Evolutionary conservation across 1,140 invertebrate genomes (phyloP), one percentile per base, ranked within the genome.

Genomic region (Panagrolaimus sp.): DNA sequence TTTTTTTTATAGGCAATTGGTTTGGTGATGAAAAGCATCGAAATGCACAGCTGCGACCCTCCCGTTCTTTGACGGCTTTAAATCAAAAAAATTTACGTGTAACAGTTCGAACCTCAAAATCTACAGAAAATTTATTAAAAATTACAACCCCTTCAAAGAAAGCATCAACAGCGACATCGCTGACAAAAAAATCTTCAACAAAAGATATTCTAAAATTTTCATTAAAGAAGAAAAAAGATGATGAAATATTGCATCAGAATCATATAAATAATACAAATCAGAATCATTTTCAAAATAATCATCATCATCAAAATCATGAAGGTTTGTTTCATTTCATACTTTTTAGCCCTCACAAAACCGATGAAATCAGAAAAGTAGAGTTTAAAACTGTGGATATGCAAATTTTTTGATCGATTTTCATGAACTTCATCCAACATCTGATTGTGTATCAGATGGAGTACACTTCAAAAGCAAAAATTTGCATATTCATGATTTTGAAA

Each of bases 71-170:
- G n/a, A 78, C 81, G 28, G 71, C 74, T 28, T 74, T 81, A 21
- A 81, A 82, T 68, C 80, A 83, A 65, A 79, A 78, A 69, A 71
- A 74, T 65, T 63, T 74, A 43, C 46, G 66, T 15, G 70, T 81
- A 21, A 58, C 21, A n/a, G 82, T 80, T 14, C 55, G 75, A 26
- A 52, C 76, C 21, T 83, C 79, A 28, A 81, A 78, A 47, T 77
- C 73, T 17, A 75, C 81, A 4, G 79, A 81, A 55, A 81, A 81
- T 71, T 70, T 81, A 24, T 71, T 81, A 38, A 64, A 67, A 47
- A 73, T 80, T 21, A 64, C 14, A 24, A 8, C 32, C 12, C 58
- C 26, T 28, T 21, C 6, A 44, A 62, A 65, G 55, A 45, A 32
- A 17, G 1, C 26, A 12, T 26, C 71, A 24, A 38, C 24, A 17